Base-by-base conservation (phyloP, 1,140 invertebrate genomes). In the Aleiodes sp. region DNA sequence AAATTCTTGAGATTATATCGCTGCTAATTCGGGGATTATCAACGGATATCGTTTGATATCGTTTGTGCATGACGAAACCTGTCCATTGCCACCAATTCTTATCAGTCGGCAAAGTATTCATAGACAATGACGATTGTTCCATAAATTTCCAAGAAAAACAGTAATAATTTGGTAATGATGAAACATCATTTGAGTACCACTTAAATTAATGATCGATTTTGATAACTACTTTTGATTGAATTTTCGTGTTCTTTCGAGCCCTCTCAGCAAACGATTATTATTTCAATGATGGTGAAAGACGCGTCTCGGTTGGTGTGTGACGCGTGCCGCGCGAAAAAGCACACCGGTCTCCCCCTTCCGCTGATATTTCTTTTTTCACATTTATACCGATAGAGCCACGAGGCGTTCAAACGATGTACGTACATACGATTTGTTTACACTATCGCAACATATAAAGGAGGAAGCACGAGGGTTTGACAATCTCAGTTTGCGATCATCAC, bases 371-470 rank as follows among this genome's bases (percentile, higher is more conserved):
- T n/a, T n/a, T 77, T 78, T 41, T 65, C 80, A 19, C 75, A 73
- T 63, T 72, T 69, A 62, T 68, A 68, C 74, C 73, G 76, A 65
- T 59, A 70, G 59, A 64, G 61, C 73, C 71, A 74, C 66, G 71
- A 79, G 73, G 75, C 78, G 78, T 79, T 74, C 73, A 82, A 76
- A 75, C 74, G n/a, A n/a, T n/a, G 69, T 78, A 76, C 79, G 75
- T 79, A 75, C 73, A 76, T 80, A 80, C 68, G 74, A 76, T 82
- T 82, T 85, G 83, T 84, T 85, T 85, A 84, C 80, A 82, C 76
- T 81, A 81, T 78, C 75, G 75, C 74, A 80, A n/a, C 78, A 75
- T 82, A 86, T 86, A 86, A 85, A 84, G 76, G 77, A 78, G 79
- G 76, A 80, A 80, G 82, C 77, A 76, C 67, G 70, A 72, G 76